These are phyloP conservation scores for Bostrychus sinensis DNA, from an alignment of 2,113 vertebrate genomes.

Conservation along the genomic window DNA sequence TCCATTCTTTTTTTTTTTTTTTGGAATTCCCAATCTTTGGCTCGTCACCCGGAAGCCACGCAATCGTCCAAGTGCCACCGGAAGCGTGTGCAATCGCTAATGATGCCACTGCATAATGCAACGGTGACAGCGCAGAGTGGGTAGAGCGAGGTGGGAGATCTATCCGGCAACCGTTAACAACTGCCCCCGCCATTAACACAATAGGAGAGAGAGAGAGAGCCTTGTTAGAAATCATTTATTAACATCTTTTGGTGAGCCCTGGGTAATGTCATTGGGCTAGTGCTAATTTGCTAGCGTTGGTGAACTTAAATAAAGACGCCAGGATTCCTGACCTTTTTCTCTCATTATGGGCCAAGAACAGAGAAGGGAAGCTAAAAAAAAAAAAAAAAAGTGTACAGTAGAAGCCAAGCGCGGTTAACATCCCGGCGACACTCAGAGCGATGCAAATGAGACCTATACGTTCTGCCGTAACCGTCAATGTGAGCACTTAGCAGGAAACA, in stretches of 20 bases:
- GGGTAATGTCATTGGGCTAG: conserved; percentile 99
- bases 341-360: conserved; percentile 78
- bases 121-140: conserved; percentile 33
- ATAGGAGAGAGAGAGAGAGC: conserved; percentile 67
- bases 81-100: conserved; percentile 85
- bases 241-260: conserved; percentile 97
- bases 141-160: neutral
- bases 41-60: conserved; percentile 82
- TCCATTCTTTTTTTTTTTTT: conserved; percentile 55
- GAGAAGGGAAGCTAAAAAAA: conserved; percentile 70
- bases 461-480: conserved; percentile 28
- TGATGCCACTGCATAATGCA: conserved; percentile 92
- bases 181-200: conserved; percentile 88
- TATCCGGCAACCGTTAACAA: conserved; percentile 81
- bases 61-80: conserved; percentile 79
- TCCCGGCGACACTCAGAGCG: conserved; percentile 38
- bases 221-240: conserved; percentile 99
- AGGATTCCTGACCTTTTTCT: conserved; percentile 92
- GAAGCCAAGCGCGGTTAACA: conserved; percentile 31
- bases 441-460: conserved; percentile 72
- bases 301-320: conserved; percentile 91
- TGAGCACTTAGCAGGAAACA: conserved; percentile 56
- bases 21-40: conserved; percentile 17
- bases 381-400: conserved; percentile 75
- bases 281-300: conserved; percentile 90